Percentiles rank a stretch among this genome's conserved stretches.
phyloP scores from a whole-genome alignment of 2,797 vertebrate species.

The Periophthalmus magnuspinnatus region DNA sequence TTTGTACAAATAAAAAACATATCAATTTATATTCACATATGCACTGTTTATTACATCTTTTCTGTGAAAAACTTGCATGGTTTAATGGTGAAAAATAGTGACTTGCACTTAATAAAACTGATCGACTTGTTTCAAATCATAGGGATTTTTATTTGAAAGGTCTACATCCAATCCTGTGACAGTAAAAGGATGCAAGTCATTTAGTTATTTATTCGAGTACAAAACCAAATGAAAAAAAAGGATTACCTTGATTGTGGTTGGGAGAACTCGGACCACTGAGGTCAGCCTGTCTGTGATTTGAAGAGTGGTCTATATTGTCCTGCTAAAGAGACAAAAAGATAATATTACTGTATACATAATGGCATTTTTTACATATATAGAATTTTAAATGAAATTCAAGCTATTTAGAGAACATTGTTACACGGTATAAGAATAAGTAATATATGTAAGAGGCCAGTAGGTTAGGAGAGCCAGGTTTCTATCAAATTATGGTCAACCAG shows the following conservation, averaged over 20 bases:
- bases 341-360: background rate
- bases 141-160: too few relatives aligned
- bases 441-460: slow-evolving; percentile 9
- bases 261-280: slow-evolving; percentile 79
- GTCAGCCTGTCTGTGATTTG: slow-evolving; percentile 79
- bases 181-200: background rate
- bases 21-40: too few relatives aligned
- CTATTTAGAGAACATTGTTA: background rate
- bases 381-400: background rate
- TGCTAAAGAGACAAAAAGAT: slow-evolving; percentile 66
- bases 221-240: too few relatives aligned
- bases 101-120: too few relatives aligned
- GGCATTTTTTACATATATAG: too few relatives aligned
- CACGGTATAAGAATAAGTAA: too few relatives aligned
- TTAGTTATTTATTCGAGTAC: too few relatives aligned
- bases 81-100: too few relatives aligned
- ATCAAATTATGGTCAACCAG: slow-evolving; percentile 4
- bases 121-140: too few relatives aligned
- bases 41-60: too few relatives aligned
- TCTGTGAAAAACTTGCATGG: too few relatives aligned
- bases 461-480: slow-evolving; percentile 26
- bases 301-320: slow-evolving; percentile 88
- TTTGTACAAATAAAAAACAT: background rate
- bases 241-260: slow-evolving; percentile 85
- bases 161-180: too few relatives aligned